Conservation (phyloP, 2,113 vertebrate genomes). For the Odobenus rosmarus region DNA sequence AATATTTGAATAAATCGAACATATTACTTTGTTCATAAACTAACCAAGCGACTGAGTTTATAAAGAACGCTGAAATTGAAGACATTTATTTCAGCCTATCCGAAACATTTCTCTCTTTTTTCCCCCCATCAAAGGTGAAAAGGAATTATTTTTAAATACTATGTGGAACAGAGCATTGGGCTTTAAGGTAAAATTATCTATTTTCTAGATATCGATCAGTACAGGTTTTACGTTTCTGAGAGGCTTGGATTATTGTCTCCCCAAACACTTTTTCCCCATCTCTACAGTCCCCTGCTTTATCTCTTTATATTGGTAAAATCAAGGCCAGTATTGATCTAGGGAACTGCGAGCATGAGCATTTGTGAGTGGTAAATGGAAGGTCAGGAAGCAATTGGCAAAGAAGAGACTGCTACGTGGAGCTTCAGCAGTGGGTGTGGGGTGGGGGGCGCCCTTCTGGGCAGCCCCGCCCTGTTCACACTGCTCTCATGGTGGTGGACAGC, state of each 20-base stretch:
- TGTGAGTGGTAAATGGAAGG: not conserved
- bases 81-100: not conserved
- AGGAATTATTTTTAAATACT: not conserved
- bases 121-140: not conserved
- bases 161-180: not conserved
- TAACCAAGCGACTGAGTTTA: not conserved
- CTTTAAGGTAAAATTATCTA: not conserved
- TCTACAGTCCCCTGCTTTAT: not conserved
- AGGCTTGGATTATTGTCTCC: not conserved
- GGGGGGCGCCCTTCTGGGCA: not conserved
- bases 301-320: not conserved
- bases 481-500: too few species aligned
- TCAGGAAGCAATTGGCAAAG: not conserved
- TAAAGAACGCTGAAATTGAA: constrained; percentile 17
- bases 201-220: not conserved
- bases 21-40: not conserved
- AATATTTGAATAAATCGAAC: not conserved
- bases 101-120: not conserved
- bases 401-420: too few species aligned
- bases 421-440: too few species aligned
- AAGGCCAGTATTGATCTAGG: not conserved
- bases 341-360: not conserved
- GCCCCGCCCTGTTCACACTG: not conserved
- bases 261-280: not conserved
- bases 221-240: not conserved